phyloP scores from a whole-genome alignment of 2,797 vertebrate species.

The Rhabdomys pumilio region DNA sequence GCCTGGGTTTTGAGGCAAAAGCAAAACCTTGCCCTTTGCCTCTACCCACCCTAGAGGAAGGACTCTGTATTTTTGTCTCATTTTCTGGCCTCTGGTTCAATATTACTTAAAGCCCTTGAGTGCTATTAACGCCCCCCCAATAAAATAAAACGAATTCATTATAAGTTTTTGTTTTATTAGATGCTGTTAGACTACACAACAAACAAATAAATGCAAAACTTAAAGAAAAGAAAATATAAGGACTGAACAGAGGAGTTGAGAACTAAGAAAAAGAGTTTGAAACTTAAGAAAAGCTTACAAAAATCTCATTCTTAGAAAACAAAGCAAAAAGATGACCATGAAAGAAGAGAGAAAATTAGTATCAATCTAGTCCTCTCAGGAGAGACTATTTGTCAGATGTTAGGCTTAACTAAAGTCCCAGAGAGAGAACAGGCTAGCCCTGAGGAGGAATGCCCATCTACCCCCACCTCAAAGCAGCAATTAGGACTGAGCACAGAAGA shows the following conservation, averaged over 20 bases:
- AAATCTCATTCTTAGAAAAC: not conserved
- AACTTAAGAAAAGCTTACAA: not conserved
- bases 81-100: constrained; percentile 83
- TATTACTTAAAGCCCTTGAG: constrained; percentile 87
- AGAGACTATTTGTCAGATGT: not conserved
- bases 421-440: not conserved
- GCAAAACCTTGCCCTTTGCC: not conserved
- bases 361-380: not conserved
- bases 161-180: not conserved
- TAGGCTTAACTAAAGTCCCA: not conserved
- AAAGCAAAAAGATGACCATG: not conserved
- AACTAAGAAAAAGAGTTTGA: not conserved
- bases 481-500: not conserved
- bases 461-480: not conserved
- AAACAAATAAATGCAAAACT: not conserved
- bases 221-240: constrained; percentile 4
- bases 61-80: constrained; percentile 84
- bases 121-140: constrained; percentile 35
- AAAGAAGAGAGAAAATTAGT: not conserved
- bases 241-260: not conserved
- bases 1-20: constrained; percentile 77
- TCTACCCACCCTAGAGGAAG: constrained; percentile 70
- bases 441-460: not conserved
- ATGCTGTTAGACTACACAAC: not conserved
- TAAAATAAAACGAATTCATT: not conserved